A percentile compares a stretch with the other conserved stretches of the same genome.
These are phyloP conservation scores for Anguilla japonica DNA, from an alignment of 2,113 vertebrate genomes.

Conservation along the genomic window DNA sequence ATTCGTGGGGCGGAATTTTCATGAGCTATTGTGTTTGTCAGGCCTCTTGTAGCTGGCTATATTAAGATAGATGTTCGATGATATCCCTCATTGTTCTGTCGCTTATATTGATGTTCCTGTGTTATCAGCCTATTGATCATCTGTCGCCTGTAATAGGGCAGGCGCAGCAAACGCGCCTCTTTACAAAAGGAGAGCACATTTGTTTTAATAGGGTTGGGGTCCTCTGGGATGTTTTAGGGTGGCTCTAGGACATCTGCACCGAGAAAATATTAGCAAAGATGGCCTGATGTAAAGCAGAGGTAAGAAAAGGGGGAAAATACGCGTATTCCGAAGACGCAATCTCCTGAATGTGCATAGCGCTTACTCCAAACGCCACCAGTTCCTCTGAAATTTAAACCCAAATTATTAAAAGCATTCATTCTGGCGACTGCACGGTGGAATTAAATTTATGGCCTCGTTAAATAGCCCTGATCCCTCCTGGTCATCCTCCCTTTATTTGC, in stretches of 20 bases:
- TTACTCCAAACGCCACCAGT: slow-evolving; percentile 70
- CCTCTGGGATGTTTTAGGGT: slow-evolving; percentile 86
- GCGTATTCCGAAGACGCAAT: slow-evolving; percentile 46
- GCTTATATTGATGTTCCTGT: slow-evolving; percentile 99
- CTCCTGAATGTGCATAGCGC: slow-evolving; percentile 68
- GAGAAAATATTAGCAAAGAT: slow-evolving; percentile 89
- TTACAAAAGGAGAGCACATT: slow-evolving; percentile 99
- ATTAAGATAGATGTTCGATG: slow-evolving; percentile 99
- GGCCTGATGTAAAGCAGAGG: slow-evolving; percentile 80
- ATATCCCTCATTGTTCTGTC: slow-evolving; percentile 99
- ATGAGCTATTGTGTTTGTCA: slow-evolving; percentile 97
- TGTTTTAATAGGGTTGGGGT: slow-evolving; percentile 99
- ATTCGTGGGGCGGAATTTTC: slow-evolving; percentile 99
- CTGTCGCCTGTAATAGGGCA: slow-evolving; percentile 99
- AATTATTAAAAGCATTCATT: slow-evolving; percentile 89
- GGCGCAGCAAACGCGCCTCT: slow-evolving; percentile 97
- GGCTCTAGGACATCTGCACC: slow-evolving; percentile 98
- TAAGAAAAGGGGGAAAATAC: slow-evolving; percentile 37
- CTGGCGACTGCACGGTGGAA: slow-evolving; percentile 78
- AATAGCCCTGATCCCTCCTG: slow-evolving; percentile 85
- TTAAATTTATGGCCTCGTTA: slow-evolving; percentile 86
- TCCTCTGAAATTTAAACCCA: slow-evolving; percentile 82
- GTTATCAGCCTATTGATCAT: slow-evolving; percentile 99
- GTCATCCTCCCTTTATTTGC: slow-evolving; percentile 97
- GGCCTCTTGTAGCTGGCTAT: slow-evolving; percentile 97